A percentile compares a stretch with the other conserved stretches of the same genome.
Conservation (phyloP, 2,113 vertebrate genomes). For the Cavia porcellus region DNA sequence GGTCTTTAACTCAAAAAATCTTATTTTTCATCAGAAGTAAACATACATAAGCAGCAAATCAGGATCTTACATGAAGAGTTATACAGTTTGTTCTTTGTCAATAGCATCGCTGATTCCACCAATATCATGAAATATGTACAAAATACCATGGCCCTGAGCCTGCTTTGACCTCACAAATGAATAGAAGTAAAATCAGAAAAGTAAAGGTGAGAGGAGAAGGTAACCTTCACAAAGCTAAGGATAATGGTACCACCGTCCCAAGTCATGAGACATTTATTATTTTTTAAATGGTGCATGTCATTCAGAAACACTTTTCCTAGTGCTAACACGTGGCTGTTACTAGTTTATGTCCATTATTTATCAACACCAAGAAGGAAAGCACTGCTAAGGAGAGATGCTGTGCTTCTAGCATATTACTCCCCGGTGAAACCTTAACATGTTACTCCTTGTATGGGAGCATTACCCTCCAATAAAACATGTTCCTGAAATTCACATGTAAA, state of each 20-base stretch:
- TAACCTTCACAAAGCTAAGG: neutral
- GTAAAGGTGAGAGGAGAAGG: neutral
- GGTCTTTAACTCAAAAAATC: neutral
- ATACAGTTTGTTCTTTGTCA: neutral
- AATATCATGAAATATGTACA: constrained; percentile 25
- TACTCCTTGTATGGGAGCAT: neutral
- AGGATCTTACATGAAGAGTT: neutral
- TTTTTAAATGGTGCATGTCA: neutral
- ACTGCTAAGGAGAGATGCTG: neutral
- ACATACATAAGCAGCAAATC: neutral
- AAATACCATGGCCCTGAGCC: neutral
- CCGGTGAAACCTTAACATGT: neutral
- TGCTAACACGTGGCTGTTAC: neutral
- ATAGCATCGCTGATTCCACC: constrained; percentile 7
- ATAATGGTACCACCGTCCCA: neutral
- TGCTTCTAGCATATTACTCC: neutral
- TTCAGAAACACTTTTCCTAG: neutral
- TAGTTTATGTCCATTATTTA: neutral
- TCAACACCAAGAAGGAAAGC: neutral
- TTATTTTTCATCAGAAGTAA: constrained; percentile 68
- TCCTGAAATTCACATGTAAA: neutral
- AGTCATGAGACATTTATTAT: neutral
- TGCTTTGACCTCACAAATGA: neutral
- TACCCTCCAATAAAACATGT: neutral
- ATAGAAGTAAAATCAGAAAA: neutral